Conservation (phyloP, 1,140 invertebrate genomes). For the roundworm (Caenorhabditis elegans) region DNA sequence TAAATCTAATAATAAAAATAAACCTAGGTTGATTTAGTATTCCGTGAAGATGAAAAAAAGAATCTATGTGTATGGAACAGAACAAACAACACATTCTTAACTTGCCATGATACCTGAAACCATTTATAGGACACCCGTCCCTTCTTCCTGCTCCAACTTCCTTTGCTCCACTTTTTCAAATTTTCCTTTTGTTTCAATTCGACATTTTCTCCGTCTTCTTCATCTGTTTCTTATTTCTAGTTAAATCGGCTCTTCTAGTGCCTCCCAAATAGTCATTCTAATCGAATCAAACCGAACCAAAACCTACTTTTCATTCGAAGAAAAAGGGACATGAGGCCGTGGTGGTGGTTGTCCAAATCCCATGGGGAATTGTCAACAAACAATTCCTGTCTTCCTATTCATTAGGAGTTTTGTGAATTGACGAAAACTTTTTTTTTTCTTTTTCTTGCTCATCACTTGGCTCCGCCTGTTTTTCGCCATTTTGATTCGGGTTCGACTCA, state of each 20-base stretch:
- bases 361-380: conserved; percentile 3
- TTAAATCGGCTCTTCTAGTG: too few species aligned
- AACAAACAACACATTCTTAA: not conserved
- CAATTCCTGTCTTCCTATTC: not conserved
- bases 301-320: conserved; percentile 9
- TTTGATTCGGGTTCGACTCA: too few species aligned
- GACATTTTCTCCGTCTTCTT: not conserved
- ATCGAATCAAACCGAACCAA: conserved; percentile 25
- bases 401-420: not conserved
- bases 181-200: not conserved
- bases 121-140: not conserved
- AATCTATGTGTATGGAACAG: too few species aligned
- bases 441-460: not conserved
- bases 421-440: not conserved
- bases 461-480: too few species aligned
- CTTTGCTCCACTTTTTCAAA: too few species aligned
- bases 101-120: not conserved
- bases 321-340: not conserved
- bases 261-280: not conserved
- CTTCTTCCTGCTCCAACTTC: too few species aligned
- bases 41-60: too few species aligned
- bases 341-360: not conserved
- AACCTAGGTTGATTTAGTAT: too few species aligned
- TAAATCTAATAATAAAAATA: too few species aligned
- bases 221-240: not conserved